A percentile compares a stretch with the other conserved stretches of the same genome.
These are phyloP conservation scores for Tenthredo amoena DNA, from an alignment of 2,888 invertebrate genomes.

Conservation along the genomic window DNA sequence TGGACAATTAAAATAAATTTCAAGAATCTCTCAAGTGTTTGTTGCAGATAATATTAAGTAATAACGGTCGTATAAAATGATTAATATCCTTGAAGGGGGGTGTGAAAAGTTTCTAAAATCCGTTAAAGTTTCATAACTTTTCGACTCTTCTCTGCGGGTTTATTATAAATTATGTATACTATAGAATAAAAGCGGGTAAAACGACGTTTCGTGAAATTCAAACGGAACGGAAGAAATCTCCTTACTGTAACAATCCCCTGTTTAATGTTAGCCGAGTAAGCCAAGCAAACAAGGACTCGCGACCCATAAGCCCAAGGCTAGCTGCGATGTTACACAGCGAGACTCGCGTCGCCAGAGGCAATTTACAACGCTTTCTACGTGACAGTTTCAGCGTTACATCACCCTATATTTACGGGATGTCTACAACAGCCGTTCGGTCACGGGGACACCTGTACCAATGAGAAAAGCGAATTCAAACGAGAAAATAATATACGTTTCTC, in stretches of 20 bases:
- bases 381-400: slow-evolving; percentile 45
- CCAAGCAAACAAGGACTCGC: slow-evolving; percentile 40
- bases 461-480: background rate
- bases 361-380: slow-evolving; percentile 48
- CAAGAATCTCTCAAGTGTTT: background rate
- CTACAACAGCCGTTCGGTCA: slow-evolving; percentile 24
- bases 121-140: background rate
- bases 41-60: background rate
- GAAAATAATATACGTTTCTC: background rate
- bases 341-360: slow-evolving; percentile 20
- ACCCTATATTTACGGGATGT: slow-evolving; percentile 39
- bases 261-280: slow-evolving; percentile 26
- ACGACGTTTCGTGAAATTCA: background rate
- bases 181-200: background rate
- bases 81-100: background rate
- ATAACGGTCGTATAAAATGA: background rate
- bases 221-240: background rate
- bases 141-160: background rate
- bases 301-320: slow-evolving; percentile 32
- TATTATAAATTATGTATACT: background rate
- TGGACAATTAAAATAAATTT: background rate
- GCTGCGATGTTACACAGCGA: background rate
- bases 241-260: background rate
- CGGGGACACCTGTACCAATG: background rate
- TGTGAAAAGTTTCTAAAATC: background rate